Evolutionary conservation across 2,888 invertebrate species (phyloP).

Genomic region (Dugesia japonica): DNA sequence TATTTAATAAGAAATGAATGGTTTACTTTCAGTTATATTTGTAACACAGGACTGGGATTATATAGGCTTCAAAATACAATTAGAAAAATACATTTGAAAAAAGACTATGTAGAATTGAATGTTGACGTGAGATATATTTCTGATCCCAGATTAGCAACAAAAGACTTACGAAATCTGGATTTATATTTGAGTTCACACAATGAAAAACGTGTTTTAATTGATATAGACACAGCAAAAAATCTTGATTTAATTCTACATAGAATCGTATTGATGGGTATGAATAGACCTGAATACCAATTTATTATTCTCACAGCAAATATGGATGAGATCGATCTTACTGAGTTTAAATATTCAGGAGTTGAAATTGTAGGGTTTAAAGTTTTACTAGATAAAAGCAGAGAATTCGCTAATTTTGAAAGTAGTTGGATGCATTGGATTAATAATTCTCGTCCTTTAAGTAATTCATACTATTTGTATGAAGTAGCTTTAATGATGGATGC

Average conservation of each 20-base stretch:
- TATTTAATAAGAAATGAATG: constrained; percentile 29
- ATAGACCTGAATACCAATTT: constrained; percentile 44
- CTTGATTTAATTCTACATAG: constrained; percentile 36
- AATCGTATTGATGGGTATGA: constrained; percentile 46
- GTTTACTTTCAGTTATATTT: constrained; percentile 30
- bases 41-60: constrained; percentile 25
- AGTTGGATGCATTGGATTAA: background rate
- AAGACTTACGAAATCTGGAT: constrained; percentile 28
- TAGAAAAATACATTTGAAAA: background rate
- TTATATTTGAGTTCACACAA: background rate
- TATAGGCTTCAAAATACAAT: constrained; percentile 21
- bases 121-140: constrained; percentile 24
- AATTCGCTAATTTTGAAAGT: constrained; percentile 35
- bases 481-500: constrained; percentile 17
- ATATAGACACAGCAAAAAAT: constrained; percentile 1
- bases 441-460: background rate
- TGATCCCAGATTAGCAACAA: constrained; percentile 20
- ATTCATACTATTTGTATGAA: background rate
- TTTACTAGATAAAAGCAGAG: constrained; percentile 58
- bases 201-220: constrained; percentile 4
- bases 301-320: constrained; percentile 49
- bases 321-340: constrained; percentile 74
- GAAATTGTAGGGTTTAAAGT: constrained; percentile 81
- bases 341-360: constrained; percentile 81
- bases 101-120: constrained; percentile 21